Evolutionary conservation across 2,113 vertebrate species (phyloP).

Genomic region (Thermophis baileyi): DNA sequence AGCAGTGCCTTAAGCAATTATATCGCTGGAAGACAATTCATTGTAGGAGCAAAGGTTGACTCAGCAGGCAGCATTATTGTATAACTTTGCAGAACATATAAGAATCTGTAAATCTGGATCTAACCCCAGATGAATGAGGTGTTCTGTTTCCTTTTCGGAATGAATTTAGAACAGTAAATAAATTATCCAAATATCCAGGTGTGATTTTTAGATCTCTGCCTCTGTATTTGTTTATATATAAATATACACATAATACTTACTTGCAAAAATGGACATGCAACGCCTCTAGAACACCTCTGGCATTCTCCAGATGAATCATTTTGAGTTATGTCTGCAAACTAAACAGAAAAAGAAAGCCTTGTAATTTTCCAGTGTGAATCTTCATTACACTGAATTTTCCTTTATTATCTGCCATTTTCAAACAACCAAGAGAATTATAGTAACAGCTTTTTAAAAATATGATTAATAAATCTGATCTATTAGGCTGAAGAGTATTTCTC

Average conservation of each 20-base stretch:
- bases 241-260: not conserved
- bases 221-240: not conserved
- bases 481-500: constrained; percentile 11
- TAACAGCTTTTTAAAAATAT: not conserved
- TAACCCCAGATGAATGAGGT: not conserved
- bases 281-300: not conserved
- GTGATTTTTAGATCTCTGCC: not conserved
- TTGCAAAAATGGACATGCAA: not conserved
- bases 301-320: not conserved
- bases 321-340: not conserved
- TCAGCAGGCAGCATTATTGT: not conserved
- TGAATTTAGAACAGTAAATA: not conserved
- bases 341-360: constrained; percentile 12
- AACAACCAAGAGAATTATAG: not conserved
- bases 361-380: not conserved
- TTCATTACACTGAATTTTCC: not conserved
- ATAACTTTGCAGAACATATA: not conserved
- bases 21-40: not conserved
- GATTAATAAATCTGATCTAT: not conserved
- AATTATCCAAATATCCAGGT: not conserved
- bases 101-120: not conserved
- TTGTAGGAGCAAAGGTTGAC: not conserved
- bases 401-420: constrained; percentile 12
- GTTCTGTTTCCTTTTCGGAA: not conserved
- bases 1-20: not conserved